These are phyloP conservation scores for Capromys pilorides DNA, from an alignment of 2,797 vertebrate genomes.

Conservation along the genomic window DNA sequence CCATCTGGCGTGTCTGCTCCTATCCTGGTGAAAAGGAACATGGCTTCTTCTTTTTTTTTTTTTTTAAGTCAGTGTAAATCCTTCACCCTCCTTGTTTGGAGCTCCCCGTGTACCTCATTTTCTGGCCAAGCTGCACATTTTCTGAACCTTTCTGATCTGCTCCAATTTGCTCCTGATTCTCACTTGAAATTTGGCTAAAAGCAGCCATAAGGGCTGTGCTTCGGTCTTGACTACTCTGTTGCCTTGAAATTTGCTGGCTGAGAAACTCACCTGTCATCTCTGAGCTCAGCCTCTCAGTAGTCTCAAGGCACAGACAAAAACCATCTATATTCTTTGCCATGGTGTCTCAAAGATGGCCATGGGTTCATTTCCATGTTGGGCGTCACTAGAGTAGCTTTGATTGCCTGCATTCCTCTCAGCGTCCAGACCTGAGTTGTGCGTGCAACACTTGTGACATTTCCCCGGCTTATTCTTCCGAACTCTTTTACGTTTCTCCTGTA, in stretches of 20 bases:
- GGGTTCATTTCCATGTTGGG: not conserved
- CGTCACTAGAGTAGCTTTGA: not conserved
- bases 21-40: not conserved
- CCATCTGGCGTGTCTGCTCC: not conserved
- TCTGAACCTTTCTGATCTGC: not conserved
- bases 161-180: not conserved
- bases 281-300: not conserved
- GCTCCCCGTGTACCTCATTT: not conserved
- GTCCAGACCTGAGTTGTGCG: not conserved
- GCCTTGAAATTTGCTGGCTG: not conserved
- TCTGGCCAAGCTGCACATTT: not conserved
- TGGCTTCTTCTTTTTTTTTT: not conserved
- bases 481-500: not conserved
- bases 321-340: not conserved
- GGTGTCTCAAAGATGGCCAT: not conserved
- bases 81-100: not conserved
- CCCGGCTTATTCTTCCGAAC: not conserved
- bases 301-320: not conserved
- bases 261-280: not conserved
- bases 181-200: not conserved
- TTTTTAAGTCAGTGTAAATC: not conserved
- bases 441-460: not conserved
- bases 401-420: not conserved
- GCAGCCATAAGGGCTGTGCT: not conserved
- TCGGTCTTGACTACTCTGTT: not conserved